Evolutionary conservation across 2,113 vertebrate genomes (phyloP), one percentile per base, ranked within the genome.

Genomic region (Eretmochelys imbricata): DNA sequence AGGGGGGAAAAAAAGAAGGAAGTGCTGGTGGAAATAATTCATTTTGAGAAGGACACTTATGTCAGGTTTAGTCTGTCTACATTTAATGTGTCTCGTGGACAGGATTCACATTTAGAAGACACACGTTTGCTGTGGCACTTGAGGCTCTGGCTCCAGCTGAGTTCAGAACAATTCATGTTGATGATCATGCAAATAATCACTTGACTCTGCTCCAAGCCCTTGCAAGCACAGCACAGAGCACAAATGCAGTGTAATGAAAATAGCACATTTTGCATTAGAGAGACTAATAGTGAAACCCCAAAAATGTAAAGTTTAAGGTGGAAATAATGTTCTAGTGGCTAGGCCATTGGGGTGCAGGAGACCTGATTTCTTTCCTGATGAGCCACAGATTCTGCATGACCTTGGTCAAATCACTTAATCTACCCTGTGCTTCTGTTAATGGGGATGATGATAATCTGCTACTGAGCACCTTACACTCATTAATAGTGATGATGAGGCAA

Each of bases 1-100:
- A 9, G n/a, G 9, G 11, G 6, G 8, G 10, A 5, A 7, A n/a
- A n/a, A 55, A 59, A 59, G 13, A 57, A 12, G 31, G 31, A 0
- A 62, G 57, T 57, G 25, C 9, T 57, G 55, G 24, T 57, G 10
- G 13, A 38, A 72, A 38, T 38, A 72, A 72, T 72, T 72, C 69
- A 38, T 38, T 72, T 31, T 72, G 69, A 72, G 65, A 72, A 38
- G 69, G n/a, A 38, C 17, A 20, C 69, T 35, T 69, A 57, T 11
- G n/a, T 38, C n/a, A 5, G n/a, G 17, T 6, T 38, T 72, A 72
- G n/a, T 3, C 35, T 22, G 19, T 72, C 35, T 38, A 38, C n/a
- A n/a, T 38, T 38, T 72, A 72, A 38, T 72, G 35, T 72, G 69
- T n/a, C 35, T 69, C n/a, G 4, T 38, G 17, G 14, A 38, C 35